Evolutionary conservation across 2,797 vertebrate species (phyloP).

Genomic region (Scyliorhinus canicula): DNA sequence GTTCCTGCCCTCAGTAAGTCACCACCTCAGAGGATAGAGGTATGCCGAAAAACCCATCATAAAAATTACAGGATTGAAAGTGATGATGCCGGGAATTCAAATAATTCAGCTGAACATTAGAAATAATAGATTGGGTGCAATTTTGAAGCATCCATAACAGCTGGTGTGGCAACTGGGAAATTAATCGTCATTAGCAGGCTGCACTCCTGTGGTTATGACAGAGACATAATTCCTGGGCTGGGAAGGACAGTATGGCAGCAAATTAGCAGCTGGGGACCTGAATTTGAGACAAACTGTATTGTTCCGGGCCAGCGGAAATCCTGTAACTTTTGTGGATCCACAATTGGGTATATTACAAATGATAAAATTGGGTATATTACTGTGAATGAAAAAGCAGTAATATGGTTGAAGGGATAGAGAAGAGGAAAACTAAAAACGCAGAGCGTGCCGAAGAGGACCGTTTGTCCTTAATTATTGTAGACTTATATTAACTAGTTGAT

Average conservation of each 20-base stretch:
- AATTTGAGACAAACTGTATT: background rate
- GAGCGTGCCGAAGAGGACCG: background rate
- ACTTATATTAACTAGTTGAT: background rate
- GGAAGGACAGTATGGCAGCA: background rate
- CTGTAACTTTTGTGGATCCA: background rate
- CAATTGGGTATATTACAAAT: background rate
- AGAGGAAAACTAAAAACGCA: background rate
- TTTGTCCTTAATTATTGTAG: background rate
- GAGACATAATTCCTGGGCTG: background rate
- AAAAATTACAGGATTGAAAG: background rate
- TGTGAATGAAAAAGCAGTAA: background rate
- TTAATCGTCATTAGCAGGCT: background rate
- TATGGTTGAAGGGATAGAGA: too few relatives aligned
- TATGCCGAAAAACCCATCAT: background rate
- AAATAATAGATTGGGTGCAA: background rate
- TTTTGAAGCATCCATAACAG: background rate
- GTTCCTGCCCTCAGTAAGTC: background rate
- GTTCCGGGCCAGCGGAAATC: background rate
- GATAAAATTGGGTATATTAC: background rate
- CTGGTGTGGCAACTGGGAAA: background rate
- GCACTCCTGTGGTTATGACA: background rate
- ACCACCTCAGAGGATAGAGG: background rate
- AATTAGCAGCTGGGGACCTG: background rate
- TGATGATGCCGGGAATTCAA: background rate
- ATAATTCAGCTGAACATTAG: background rate